Base-by-base conservation (phyloP, 1,140 invertebrate genomes). In the Oscheius sp. region DNA sequence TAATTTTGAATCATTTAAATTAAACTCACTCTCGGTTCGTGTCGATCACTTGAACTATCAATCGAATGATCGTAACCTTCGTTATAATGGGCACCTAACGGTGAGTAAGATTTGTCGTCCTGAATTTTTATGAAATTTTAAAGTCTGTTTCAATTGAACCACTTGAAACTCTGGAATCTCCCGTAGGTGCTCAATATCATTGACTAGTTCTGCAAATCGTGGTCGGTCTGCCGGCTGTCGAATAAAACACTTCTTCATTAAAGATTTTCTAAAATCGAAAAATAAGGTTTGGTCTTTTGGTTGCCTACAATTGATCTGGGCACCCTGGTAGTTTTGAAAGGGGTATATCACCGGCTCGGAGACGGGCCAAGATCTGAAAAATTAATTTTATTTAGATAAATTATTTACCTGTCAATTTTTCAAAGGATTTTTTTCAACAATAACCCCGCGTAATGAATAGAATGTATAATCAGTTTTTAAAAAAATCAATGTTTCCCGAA, bases 191-290 rank as follows among this genome's bases (percentile, higher is more conserved):
- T 65, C 63, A n/a, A 65, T 20, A 13, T 36, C 20, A 3, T 23
- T n/a, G 10, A 65, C 32, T 2, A 65, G 36, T 13, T 65, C 63
- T 3, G 63, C 13, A 36, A 65, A 65, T 20, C n/a, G 3, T 15
- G 63, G 63, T 15, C 63, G 2, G 3, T 35, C 63, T 20, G 36
- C 63, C 2, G 63, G 34, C 20, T 65, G n/a, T 10, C 20, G 4
- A 10, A 18, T 4, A 32, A 32, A 65, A 26, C 63, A 65, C 23
- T 32, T 38, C 45, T 31, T 28, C 38, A 49, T 49, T n/a, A 59
- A 58, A n/a, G n/a, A n/a, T n/a, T n/a, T n/a, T 67, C 23, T 65
- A 23, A 34, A 68, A 3, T 49, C 65, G 66, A 68, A 64, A 68
- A 67, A 63, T 28, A 59, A 34, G 20, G 3, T 42, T 20, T 66